Base-by-base conservation (phyloP, 2,797 vertebrate genomes). In the Tauraco hartlaubi region DNA sequence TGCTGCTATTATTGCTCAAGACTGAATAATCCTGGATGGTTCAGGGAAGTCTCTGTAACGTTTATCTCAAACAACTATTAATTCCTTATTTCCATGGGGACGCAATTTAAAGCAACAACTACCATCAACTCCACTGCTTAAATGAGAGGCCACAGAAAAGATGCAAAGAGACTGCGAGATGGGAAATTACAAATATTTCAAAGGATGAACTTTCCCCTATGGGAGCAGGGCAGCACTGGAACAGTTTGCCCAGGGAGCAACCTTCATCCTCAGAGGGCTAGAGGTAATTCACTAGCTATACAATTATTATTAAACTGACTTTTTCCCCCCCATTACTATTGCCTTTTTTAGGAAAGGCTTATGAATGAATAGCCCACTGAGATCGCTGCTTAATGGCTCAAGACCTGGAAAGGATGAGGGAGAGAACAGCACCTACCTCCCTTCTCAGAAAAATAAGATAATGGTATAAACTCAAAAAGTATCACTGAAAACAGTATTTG, bases 81-180 rank as follows among this genome's bases (percentile, higher is more conserved):
- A 88, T 85, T 95, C 82, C 44, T 67, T 77, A 95, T 95, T 96
- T 95, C 96, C 94, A 96, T 20, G n/a, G 89, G 87, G 83, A 93
- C 78, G 35, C 55, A 74, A 68, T 91, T 85, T 71, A 29, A 75
- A 75, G 67, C 63, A 88, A 85, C 51, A 61, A 74, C 66, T 29
- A 82, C 67, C 85, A 71, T 44, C 78, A 59, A 28, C 52, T 89
- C 54, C 58, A n/a, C 15, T 12, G 35, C 12, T 78, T 76, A 62
- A 68, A 55, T 3, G 31, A 15, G 41, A 41, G 8, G 14, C 3
- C 43, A 44, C 49, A 41, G 26, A n/a, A 68, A 89, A 84, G 69
- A 81, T 52, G 54, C 31, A 61, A 61, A 62, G 54, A 72, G 16
- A 26, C 26, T 22, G 28, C 39, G 87, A 69, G n/a, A 61, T 43